Conservation (phyloP, 2,113 vertebrate species). For the Plectropomus leopardus region DNA sequence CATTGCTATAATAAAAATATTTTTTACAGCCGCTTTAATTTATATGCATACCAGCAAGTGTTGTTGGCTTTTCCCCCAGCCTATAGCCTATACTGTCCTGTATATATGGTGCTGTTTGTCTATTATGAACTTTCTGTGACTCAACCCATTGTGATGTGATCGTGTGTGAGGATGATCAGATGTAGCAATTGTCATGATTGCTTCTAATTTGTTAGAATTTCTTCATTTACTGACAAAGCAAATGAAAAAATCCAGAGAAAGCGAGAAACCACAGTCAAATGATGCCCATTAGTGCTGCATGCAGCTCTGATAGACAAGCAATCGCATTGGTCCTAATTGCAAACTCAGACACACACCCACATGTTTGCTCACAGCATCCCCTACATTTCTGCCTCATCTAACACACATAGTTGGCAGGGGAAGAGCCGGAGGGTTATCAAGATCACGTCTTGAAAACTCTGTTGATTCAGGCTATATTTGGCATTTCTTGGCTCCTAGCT, state of each 20-base stretch:
- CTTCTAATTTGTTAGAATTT: slow-evolving; percentile 46
- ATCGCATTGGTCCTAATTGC: slow-evolving; percentile 75
- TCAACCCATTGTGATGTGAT: slow-evolving; percentile 33
- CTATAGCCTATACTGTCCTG: background rate
- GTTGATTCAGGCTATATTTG: slow-evolving; percentile 68
- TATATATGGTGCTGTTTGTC: background rate
- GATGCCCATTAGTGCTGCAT: slow-evolving; percentile 60
- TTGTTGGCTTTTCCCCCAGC: background rate
- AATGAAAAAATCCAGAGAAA: slow-evolving; percentile 34
- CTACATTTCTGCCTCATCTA: slow-evolving; percentile 66
- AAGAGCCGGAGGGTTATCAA: slow-evolving; percentile 55
- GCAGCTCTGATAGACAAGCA: slow-evolving; percentile 69
- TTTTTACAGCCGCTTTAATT: background rate
- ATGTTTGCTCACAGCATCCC: slow-evolving; percentile 65
- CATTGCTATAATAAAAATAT: background rate
- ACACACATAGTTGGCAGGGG: slow-evolving; percentile 40
- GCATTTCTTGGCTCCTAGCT: slow-evolving; percentile 48
- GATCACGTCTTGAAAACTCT: slow-evolving; percentile 53
- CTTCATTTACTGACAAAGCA: slow-evolving; percentile 40
- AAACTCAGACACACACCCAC: slow-evolving; percentile 66
- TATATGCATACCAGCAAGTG: background rate
- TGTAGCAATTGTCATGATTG: slow-evolving; percentile 37
- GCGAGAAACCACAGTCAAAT: slow-evolving; percentile 26
- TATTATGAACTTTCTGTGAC: background rate
- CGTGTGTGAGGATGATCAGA: slow-evolving; percentile 26